Base-by-base conservation (phyloP, 2,797 vertebrate species). In the Euthynnus affinis region DNA sequence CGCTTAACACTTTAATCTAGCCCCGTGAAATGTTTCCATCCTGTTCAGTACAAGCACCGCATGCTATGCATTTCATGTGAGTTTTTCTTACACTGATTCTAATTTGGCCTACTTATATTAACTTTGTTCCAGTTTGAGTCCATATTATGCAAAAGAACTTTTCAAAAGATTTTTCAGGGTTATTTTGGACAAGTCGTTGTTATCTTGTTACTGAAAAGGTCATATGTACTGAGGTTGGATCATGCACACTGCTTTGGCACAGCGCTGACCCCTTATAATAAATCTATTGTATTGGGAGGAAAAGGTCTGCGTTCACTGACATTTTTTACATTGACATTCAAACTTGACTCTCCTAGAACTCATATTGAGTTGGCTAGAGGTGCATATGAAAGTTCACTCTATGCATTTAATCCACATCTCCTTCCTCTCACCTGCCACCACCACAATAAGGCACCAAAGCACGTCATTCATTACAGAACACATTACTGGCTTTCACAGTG, bases 311-410 rank as follows among this genome's bases (percentile, higher is more conserved):
- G 5, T 67, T 66, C 15, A 6, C 48, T 81, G 75, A 76, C 70
- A 67, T 74, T 78, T 84, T 76, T 75, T 22, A 62, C 23, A 32
- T 58, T 76, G 52, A 52, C 68, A 75, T 85, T 88, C 25, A 82
- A 60, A 46, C 12, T 9, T 27, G 2, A 49, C 18, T 69, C 34
- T 58, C 32, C 51, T 56, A 32, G 49, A 73, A 60, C 52, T 58
- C 0, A 0, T 29, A 27, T 66, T 48, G 32, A 48, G 13, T 58
- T 58, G 40, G 22, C 25, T 9, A 18, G 5, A 69, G 27, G n/a
- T 29, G 1, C 6, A 56, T 42, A 2, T 22, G 46, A 78, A 65
- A 57, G 61, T 55, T 49, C 10, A 17, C 53, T 42, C 56, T 40
- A 15, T 52, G 37, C 18, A 71, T 77, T 74, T 77, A 65, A 53